Base-by-base conservation (phyloP, 1,140 invertebrate species). In the Brachionus koreanus region DNA sequence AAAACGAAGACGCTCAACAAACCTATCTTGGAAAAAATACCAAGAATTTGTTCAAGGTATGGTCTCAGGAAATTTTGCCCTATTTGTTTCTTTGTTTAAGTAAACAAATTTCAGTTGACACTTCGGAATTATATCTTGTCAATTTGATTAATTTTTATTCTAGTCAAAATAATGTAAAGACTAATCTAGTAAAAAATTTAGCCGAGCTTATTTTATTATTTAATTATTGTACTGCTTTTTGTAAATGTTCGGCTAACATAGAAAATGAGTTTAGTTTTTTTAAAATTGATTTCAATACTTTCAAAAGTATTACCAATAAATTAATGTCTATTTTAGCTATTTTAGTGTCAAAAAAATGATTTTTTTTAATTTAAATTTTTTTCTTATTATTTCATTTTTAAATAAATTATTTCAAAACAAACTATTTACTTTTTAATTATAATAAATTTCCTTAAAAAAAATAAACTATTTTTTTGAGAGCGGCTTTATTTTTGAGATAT, bases 211-310 rank as follows among this genome's bases (percentile, higher is more conserved):
- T 74, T 25, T 23, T 74, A 23, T 42, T 49, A 25, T 74, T 46
- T 19, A 74, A 74, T 74, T 49, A 19, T 10, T 74, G 69, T 23
- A 46, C 69, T 25, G 7, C 39, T 10, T 74, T 25, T 46, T 74
- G 69, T 29, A 23, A 46, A 43, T 74, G 69, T 46, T 35, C 39
- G 9, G 69, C 39, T 39, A 46, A 29, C 25, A 74, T 74, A 29
- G 69, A 74, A 46, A 74, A 74, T 74, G 69, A 74, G 29, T 23
- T 33, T 6, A 74, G 19, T 74, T 69, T 69, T 69, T 46, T 25
- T 3, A 74, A 46, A 25, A 46, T 74, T 13, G 69, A 74, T 29
- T 74, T 74, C 1, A 74, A 69, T 69, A 69, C 65, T 37, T 39
- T 69, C 6, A 69, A 16, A 69, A 69, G 35, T 69, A 69, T 69